A percentile compares a stretch with the other conserved stretches of the same genome.
Evolutionary conservation across 2,797 vertebrate genomes (phyloP).

Genomic region (Sorex maritimensis): DNA sequence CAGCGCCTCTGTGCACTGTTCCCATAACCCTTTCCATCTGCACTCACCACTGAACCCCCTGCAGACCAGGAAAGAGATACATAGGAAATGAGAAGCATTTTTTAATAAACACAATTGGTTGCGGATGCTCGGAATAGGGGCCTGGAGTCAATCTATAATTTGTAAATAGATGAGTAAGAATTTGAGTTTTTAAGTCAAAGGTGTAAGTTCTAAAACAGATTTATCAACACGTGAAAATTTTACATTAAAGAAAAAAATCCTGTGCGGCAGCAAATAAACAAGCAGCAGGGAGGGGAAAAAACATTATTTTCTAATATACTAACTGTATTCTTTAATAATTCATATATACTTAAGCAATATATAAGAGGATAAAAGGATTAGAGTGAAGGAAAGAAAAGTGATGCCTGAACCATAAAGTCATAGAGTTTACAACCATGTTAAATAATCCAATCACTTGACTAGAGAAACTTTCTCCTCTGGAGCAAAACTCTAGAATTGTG

Average conservation of each 20-base stretch:
- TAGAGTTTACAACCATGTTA: background rate
- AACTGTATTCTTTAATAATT: constrained; percentile 60
- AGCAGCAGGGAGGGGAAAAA: background rate
- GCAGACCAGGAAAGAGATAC: background rate
- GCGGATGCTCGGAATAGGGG: background rate
- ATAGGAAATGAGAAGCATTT: background rate
- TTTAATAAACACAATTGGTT: constrained; percentile 5
- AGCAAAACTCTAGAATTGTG: background rate
- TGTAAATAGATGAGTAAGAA: constrained; percentile 17
- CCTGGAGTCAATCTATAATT: background rate
- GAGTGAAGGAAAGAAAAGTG: background rate
- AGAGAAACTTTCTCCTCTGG: background rate
- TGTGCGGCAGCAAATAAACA: constrained; percentile 45
- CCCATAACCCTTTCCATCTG: background rate
- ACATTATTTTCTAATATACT: constrained; percentile 5
- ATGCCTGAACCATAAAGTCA: constrained; percentile 12
- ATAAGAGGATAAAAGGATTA: constrained; percentile 41
- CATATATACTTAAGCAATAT: background rate
- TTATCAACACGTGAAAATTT: constrained; percentile 54
- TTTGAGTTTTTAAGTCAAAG: constrained; percentile 52
- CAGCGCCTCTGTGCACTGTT: background rate
- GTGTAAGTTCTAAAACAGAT: constrained; percentile 34
- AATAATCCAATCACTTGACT: background rate
- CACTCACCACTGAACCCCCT: background rate
- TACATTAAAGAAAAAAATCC: background rate